A percentile compares a stretch with the other conserved stretches of the same genome.
These are phyloP conservation scores for Sphecodes monilicornis DNA, from an alignment of 2,888 invertebrate genomes.

Conservation along the genomic window DNA sequence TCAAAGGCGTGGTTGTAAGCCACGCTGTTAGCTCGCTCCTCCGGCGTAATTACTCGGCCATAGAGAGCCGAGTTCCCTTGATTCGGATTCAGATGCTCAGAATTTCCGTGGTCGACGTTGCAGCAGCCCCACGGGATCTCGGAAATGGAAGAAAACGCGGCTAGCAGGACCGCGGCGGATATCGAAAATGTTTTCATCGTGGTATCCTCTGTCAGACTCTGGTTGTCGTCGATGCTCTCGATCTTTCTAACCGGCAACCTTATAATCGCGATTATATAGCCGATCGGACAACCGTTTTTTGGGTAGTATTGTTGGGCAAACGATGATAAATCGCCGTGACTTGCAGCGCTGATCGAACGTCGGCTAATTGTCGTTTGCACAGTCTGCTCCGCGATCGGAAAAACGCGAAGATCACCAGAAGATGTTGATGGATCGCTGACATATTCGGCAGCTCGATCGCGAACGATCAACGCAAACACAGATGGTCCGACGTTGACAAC, in stretches of 20 bases:
- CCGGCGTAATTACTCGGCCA: conserved; percentile 21
- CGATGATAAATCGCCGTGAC: not conserved
- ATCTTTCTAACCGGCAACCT: not conserved
- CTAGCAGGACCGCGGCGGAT: not conserved
- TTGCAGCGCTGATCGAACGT: not conserved
- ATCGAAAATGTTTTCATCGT: conserved; percentile 10
- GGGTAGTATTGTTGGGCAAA: conserved; percentile 11
- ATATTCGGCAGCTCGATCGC: conserved; percentile 5
- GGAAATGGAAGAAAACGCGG: not conserved
- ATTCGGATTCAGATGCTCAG: not conserved
- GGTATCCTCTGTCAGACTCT: not conserved
- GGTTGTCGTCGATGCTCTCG: not conserved
- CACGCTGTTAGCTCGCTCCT: not conserved
- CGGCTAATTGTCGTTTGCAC: conserved; percentile 39
- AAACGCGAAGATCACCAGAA: not conserved
- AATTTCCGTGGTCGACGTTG: conserved; percentile 1
- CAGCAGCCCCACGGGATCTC: not conserved
- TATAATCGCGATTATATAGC: conserved; percentile 16
- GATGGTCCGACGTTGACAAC: conserved; percentile 8
- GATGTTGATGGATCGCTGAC: not conserved
- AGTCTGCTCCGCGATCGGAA: conserved; percentile 1
- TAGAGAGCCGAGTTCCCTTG: not conserved
- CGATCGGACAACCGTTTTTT: not conserved
- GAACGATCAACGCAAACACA: conserved; percentile 37
- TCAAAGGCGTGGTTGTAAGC: not conserved